Conservation (phyloP, 1,140 invertebrate genomes). For the Hycleus cichorii region DNA sequence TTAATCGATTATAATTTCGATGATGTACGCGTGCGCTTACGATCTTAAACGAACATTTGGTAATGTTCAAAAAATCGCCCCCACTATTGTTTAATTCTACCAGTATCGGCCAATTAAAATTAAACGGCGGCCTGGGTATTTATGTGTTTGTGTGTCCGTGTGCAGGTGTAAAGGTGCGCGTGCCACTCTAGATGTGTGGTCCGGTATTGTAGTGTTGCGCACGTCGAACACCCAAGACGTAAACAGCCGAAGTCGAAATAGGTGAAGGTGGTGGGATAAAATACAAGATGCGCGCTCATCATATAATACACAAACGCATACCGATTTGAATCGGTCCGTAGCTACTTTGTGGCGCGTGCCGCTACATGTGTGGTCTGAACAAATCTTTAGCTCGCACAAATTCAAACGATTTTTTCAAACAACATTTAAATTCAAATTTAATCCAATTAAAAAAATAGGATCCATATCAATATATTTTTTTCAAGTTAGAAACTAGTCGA, state of each 20-base stretch:
- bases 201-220: constrained; percentile 11
- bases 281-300: background rate
- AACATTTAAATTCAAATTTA: background rate
- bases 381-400: background rate
- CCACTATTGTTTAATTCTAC: too few species aligned
- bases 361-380: constrained; percentile 18
- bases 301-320: background rate
- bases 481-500: background rate
- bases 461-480: background rate
- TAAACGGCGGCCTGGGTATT: too few species aligned
- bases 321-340: background rate
- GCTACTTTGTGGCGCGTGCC: constrained; percentile 21
- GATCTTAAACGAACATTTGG: constrained; percentile 11
- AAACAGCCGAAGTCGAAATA: constrained; percentile 6
- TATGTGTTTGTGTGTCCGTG: too few species aligned
- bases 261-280: constrained; percentile 5
- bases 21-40: constrained; percentile 12
- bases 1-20: too few species aligned
- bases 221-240: constrained; percentile 14
- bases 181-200: constrained; percentile 32
- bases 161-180: constrained; percentile 23
- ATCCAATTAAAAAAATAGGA: background rate
- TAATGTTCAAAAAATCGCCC: too few species aligned
- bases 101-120: too few species aligned
- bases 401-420: too few species aligned